Base-by-base conservation (phyloP, 2,113 vertebrate genomes). In the Elephantulus edwardii region DNA sequence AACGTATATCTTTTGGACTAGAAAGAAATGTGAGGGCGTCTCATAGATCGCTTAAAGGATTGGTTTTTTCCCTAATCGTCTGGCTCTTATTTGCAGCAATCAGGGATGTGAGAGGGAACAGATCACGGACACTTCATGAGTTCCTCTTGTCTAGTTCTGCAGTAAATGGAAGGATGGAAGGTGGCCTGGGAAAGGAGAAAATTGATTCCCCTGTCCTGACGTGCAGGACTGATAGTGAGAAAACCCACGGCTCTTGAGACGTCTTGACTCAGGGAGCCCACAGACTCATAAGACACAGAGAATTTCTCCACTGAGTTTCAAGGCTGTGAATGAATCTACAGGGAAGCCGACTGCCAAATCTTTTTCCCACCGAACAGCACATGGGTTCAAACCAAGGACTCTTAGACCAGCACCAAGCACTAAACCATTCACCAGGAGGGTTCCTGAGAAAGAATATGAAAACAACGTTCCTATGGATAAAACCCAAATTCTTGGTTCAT, bases 11-110 rank as follows among this genome's bases (percentile, higher is more conserved):
- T 79, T n/a, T 50, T 72, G 33, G 91, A 70, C 48, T 90, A 40
- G 33, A 62, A 82, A 82, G 78, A 68, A 76, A 90, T 74, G 33
- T 66, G 74, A 58, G 86, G 76, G 46, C 62, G 54, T 95, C 48
- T 84, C 54, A 46, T 42, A 66, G 62, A 86, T 8, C 24, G 12
- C 4, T 42, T 54, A 82, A 64, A 60, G 35, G 5, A 9, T n/a
- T n/a, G 24, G 46, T 38, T 64, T 81, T 64, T 91, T 48, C 12
- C 52, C n/a, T 62, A 80, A 62, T 56, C 26, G 13, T 90, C 70
- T 26, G 17, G 83, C 64, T 70, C 84, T 66, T 40, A 64, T 83
- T 83, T 60, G 4, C 40, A 68, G 85, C 33, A 30, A 40, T 52
- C 60, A 33, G n/a, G 5, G 33, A 54, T 13, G 2, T 71, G 40